Evolutionary conservation across 2,797 vertebrate genomes (phyloP), one percentile per base, ranked within the genome.

Genomic region (Acanthopagrus latus): DNA sequence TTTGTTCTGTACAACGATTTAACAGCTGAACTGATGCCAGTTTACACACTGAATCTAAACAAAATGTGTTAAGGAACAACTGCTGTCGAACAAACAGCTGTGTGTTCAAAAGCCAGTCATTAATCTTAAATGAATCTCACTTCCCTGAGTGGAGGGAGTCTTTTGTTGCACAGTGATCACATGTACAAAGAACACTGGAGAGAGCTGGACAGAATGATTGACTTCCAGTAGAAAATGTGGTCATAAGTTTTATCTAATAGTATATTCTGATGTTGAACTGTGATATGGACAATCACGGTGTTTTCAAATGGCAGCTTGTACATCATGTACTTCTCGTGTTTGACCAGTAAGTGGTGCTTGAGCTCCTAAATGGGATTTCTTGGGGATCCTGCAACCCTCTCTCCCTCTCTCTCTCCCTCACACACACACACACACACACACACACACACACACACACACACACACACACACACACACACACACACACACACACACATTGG

Each of bases 321-420:
- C 43, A 64, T 14, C 25, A 20, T 93, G 92, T 68, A 93, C 75
- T 91, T 87, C 78, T 38, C 43, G 12, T 64, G 29, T 83, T 80
- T 88, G 72, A 80, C 92, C 95, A 94, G 87, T 83, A 82, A 86
- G 88, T 83, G 94, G 92, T 84, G 92, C 89, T 90, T 91, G 62
- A 88, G 84, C 48, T 79, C 88, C 74, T 91, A 66, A 75, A 84
- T 73, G 86, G 20, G 59, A 75, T 27, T 52, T 66, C 59, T 33
- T 80, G 44, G 48, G 21, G 18, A 3, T 60, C 56, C 33, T 57
- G 3, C 23, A 11, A 4, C 64, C 21, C 38, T 59, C 38, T 59
- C 10, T 18, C 41, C 8, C 12, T 29, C 57, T 43, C 47, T 56
- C 71, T 33, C 33, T 17, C 55, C 43, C 33, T 51, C 29, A 38